These are phyloP conservation scores for Bombyx huttoni DNA, from an alignment of 2,888 invertebrate species.

Conservation along the genomic window DNA sequence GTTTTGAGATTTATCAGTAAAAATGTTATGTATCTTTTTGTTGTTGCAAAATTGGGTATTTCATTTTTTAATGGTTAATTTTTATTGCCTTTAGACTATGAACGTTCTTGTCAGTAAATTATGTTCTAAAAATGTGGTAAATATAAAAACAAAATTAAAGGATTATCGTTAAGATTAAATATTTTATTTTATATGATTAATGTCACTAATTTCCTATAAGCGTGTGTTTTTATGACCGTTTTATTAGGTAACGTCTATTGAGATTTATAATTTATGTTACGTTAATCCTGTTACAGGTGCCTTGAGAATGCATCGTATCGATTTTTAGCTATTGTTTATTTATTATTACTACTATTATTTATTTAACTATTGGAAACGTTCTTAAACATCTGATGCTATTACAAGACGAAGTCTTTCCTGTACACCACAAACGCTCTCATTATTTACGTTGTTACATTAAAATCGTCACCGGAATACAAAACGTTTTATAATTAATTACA, in stretches of 20 bases:
- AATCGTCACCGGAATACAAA: no score
- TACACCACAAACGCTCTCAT: no score
- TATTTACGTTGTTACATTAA: no score
- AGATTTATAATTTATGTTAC: slow-evolving; percentile 2
- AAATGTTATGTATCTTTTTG: background rate
- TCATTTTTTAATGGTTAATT: background rate
- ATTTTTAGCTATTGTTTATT: no score
- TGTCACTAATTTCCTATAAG: background rate
- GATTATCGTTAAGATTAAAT: no score
- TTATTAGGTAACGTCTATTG: background rate
- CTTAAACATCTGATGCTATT: no score
- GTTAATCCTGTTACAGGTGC: slow-evolving; percentile 3
- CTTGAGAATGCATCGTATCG: no score
- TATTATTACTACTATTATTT: no score
- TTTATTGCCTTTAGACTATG: background rate
- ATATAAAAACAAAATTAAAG: background rate
- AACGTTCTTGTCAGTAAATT: background rate
- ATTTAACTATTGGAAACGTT: no score
- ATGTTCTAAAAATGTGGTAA: background rate
- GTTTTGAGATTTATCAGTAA: background rate
- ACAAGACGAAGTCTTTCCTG: no score
- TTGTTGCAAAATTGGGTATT: background rate
- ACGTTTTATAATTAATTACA: no score
- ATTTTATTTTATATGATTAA: no score
- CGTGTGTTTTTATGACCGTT: background rate